Evolutionary conservation across 2,113 vertebrate species (phyloP).

Genomic region (Elgaria multicarinata): DNA sequence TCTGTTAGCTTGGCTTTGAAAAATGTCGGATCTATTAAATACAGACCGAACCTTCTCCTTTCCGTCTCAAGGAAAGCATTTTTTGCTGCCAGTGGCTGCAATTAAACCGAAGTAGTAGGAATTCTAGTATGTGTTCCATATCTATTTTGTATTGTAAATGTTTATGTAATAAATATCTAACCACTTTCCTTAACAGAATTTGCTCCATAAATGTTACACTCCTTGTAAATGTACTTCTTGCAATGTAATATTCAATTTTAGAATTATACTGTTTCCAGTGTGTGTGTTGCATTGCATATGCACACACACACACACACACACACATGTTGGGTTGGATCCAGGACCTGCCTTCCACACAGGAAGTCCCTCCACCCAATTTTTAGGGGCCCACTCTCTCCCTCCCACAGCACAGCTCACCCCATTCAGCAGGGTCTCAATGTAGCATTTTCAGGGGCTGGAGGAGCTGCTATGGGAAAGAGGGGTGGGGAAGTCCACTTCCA

Average conservation of each 20-base stretch:
- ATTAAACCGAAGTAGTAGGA: background rate
- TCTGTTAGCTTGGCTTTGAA: conserved; percentile 24
- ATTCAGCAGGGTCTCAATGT: no score
- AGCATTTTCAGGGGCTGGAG: no score
- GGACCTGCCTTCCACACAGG: no score
- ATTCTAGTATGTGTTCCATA: background rate
- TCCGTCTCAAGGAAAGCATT: background rate
- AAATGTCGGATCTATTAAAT: background rate
- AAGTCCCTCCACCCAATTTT: no score
- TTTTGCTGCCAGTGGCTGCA: background rate
- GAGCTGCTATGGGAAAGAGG: no score
- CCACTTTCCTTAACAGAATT: background rate
- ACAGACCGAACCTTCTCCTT: background rate
- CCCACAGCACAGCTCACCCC: no score
- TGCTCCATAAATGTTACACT: background rate
- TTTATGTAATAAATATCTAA: background rate
- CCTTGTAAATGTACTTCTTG: background rate
- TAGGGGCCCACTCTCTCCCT: no score
- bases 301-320: no score
- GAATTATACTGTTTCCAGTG: no score
- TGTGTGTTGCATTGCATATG: no score
- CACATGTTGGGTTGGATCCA: no score
- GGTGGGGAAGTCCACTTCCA: no score
- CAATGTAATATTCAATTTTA: background rate
- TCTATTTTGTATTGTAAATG: background rate